A percentile compares a stretch with the other conserved stretches of the same genome.
Evolutionary conservation across 92 coral and sea anemone species (phyloP).

Genomic region (Palythoa grandiflora): DNA sequence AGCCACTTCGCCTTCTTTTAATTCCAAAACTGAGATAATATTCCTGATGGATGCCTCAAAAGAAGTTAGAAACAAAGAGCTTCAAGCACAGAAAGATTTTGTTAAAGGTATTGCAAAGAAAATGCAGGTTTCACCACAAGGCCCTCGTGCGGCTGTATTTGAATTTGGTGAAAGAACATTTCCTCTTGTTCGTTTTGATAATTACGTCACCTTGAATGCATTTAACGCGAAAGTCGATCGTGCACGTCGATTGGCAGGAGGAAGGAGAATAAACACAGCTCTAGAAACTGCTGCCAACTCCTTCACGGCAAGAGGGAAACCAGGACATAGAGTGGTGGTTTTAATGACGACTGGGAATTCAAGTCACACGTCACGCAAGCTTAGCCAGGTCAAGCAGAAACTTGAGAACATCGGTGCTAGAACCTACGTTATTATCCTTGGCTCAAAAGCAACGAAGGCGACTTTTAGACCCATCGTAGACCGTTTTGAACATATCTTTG

Average conservation of each 20-base stretch:
- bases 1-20: conserved; percentile 24
- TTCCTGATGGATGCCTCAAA: conserved; percentile 34
- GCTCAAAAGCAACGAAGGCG: not conserved
- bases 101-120: conserved; percentile 22
- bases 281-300: conserved; percentile 29
- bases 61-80: conserved; percentile 5
- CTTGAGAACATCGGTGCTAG: conserved; percentile 34
- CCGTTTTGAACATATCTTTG: not conserved
- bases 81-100: conserved; percentile 33
- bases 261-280: conserved; percentile 23
- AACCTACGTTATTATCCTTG: conserved; percentile 24
- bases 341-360: conserved; percentile 36
- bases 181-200: conserved; percentile 7
- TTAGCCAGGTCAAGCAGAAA: not conserved
- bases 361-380: not conserved
- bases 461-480: conserved; percentile 20
- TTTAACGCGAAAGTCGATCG: conserved; percentile 35
- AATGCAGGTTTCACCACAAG: conserved; percentile 22
- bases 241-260: conserved; percentile 7
- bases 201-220: not conserved
- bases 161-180: conserved; percentile 4
- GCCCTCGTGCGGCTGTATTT: conserved; percentile 22
- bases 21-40: conserved; percentile 8
- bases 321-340: conserved; percentile 38
- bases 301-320: conserved; percentile 60